Base-by-base conservation (phyloP, 2,113 vertebrate species). In the Lepisosteus oculatus region DNA sequence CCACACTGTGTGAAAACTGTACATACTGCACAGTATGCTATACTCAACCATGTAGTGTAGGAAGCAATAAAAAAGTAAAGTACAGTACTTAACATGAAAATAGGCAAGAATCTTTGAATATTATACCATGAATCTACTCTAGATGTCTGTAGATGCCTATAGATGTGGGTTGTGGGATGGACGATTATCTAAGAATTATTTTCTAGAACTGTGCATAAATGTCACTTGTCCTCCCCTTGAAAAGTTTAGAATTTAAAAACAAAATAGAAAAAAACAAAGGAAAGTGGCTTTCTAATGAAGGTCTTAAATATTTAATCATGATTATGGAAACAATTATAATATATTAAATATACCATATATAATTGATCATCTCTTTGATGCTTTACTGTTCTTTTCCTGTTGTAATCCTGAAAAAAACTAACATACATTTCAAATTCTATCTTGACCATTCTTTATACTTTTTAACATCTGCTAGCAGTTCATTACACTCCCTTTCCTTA, bases 241-340 rank as follows among this genome's bases (percentile, higher is more conserved):
- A 72, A 66, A 65, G 61, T 29, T 76, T 29, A 29, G 67, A 81
- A 76, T 76, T n/a, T 17, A 68, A 80, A 74, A 76, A 83, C 74
- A 68, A 85, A 81, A 71, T 77, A 64, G 63, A 73, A 56, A 75
- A 66, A 71, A 61, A 77, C 73, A 70, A 72, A 55, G 67, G 76
- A 87, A 84, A 86, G 83, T 81, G 84, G 81, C 81, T 80, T 55
- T 29, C 75, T 89, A 86, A 87, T 84, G 56, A 44, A 56, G 47
- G 0, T 68, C 80, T 78, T 84, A 87, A 84, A 84, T 83, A 79
- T 80, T 85, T 86, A 81, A 88, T 90, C 88, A 91, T 88, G 88
- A 92, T 92, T 90, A 89, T 79, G 81, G 72, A 83, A 84, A 90
- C 81, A 88, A 87, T 91, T 89, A 86, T 81, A 74, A 67, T 72